These are phyloP conservation scores for Trichoplusia ni DNA, from an alignment of 1,140 invertebrate species.

Conservation along the genomic window DNA sequence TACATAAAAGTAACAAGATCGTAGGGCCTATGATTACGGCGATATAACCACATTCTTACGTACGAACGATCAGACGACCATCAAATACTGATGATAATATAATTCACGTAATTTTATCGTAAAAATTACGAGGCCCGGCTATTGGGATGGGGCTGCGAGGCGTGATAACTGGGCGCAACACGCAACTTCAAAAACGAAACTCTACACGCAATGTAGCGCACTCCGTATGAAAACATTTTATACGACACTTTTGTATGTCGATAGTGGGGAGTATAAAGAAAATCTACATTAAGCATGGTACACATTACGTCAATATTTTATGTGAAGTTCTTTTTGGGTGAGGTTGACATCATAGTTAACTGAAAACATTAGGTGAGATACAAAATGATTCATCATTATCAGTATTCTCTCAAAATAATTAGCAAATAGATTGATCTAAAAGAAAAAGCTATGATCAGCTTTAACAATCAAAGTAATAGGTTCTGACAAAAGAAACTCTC, in stretches of 20 bases:
- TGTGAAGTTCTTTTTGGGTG: too few species aligned
- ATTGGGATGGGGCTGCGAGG: slow-evolving; percentile 42
- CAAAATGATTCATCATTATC: too few species aligned
- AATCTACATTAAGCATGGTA: too few species aligned
- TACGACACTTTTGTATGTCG: neutral
- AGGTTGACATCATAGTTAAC: too few species aligned
- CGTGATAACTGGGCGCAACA: slow-evolving; percentile 44
- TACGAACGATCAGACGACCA: slow-evolving; percentile 12
- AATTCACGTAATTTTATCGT: slow-evolving; percentile 51
- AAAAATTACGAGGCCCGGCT: slow-evolving; percentile 42
- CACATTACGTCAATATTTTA: too few species aligned
- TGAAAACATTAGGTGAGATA: too few species aligned
- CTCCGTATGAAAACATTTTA: neutral
- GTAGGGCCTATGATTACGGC: neutral
- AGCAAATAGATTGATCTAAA: too few species aligned
- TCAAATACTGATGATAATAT: slow-evolving; percentile 31
- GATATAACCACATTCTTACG: neutral
- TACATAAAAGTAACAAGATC: neutral
- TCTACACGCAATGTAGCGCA: slow-evolving; percentile 22
- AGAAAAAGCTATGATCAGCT: too few species aligned
- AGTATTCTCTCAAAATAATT: too few species aligned
- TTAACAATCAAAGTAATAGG: too few species aligned
- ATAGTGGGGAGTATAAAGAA: too few species aligned
- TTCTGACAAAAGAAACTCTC: too few species aligned
- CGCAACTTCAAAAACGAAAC: slow-evolving; percentile 35